Percentiles rank a stretch among this genome's conserved stretches.
Evolutionary conservation across 2,888 invertebrate species (phyloP).

Genomic region (Diaprepes abbreviatus): DNA sequence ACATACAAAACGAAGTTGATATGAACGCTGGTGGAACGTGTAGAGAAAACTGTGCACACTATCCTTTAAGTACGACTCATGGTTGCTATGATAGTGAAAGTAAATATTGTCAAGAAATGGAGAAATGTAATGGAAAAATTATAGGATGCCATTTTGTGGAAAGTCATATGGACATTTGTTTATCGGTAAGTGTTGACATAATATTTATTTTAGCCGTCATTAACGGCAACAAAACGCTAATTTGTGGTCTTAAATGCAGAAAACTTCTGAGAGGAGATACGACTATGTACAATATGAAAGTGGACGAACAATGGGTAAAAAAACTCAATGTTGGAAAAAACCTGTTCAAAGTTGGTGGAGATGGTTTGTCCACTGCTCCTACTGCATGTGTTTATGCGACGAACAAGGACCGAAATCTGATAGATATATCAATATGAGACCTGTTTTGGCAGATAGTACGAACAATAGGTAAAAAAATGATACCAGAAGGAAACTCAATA

Average conservation of each 20-base stretch:
- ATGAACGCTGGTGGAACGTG: slow-evolving; percentile 79
- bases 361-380: slow-evolving; percentile 89
- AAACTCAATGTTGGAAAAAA: slow-evolving; percentile 70
- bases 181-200: slow-evolving; percentile 51
- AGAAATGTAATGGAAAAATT: slow-evolving; percentile 53
- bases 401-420: slow-evolving; percentile 78
- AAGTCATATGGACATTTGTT: slow-evolving; percentile 67
- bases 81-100: slow-evolving; percentile 54
- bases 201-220: too few relatives aligned
- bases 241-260: slow-evolving; percentile 14
- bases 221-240: too few relatives aligned
- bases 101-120: slow-evolving; percentile 52
- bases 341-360: slow-evolving; percentile 90
- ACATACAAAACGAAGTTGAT: slow-evolving; percentile 87
- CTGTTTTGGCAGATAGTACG: slow-evolving; percentile 71
- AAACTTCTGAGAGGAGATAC: slow-evolving; percentile 73
- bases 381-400: slow-evolving; percentile 90
- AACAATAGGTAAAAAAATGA: slow-evolving; percentile 73
- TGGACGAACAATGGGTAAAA: slow-evolving; percentile 75
- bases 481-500: too few relatives aligned
- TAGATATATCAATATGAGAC: slow-evolving; percentile 84
- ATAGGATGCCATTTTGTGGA: slow-evolving; percentile 52
- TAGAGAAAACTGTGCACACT: slow-evolving; percentile 68
- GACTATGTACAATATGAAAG: slow-evolving; percentile 87
- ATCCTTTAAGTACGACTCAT: slow-evolving; percentile 44